These are phyloP conservation scores for Phylloscopus whistleri DNA, from an alignment of 2,113 vertebrate genomes.

Conservation along the genomic window DNA sequence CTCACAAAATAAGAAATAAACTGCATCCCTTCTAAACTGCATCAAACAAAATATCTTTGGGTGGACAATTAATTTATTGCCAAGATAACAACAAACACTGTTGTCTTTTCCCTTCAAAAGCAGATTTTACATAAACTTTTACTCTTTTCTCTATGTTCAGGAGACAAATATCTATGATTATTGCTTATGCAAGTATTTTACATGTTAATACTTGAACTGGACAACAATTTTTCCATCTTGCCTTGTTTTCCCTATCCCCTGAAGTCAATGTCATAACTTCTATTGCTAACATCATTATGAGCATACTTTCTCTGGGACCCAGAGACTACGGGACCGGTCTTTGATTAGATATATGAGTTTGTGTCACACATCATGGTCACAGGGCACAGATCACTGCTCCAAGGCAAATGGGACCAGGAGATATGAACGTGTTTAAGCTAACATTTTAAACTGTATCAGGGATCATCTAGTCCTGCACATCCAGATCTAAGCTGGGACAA, in stretches of 20 bases:
- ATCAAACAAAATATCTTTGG: neutral
- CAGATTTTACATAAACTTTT: neutral
- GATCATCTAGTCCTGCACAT: neutral
- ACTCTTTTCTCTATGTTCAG: neutral
- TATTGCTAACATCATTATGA: neutral
- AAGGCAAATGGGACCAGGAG: neutral
- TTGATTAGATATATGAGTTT: neutral
- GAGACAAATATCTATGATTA: neutral
- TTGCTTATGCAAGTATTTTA: neutral
- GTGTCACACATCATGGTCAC: neutral
- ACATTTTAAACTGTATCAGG: neutral
- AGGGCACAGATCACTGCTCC: neutral
- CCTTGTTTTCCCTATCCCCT: neutral
- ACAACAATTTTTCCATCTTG: neutral
- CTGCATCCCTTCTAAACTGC: neutral
- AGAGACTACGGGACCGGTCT: rapidly evolving
- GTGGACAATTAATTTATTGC: neutral
- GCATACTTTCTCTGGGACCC: neutral
- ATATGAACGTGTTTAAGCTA: neutral
- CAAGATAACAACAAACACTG: neutral
- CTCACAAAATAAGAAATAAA: neutral
- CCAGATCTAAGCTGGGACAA: neutral
- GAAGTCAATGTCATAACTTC: neutral
- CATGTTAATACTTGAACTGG: neutral
- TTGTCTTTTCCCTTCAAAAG: neutral